Conservation (phyloP, 2,888 invertebrate species). For the Lasioglossum leucozonium region DNA sequence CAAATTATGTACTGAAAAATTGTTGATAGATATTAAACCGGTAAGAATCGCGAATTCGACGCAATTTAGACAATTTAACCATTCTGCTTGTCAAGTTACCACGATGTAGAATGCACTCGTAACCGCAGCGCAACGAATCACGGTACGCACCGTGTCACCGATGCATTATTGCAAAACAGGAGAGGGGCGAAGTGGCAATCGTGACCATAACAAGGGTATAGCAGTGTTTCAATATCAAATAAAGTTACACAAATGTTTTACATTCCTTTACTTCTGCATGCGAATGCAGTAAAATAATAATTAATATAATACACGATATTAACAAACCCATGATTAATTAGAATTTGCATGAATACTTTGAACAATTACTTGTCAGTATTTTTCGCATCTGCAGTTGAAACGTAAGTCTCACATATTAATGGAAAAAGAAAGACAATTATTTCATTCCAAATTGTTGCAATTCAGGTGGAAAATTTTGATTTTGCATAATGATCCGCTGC, state of each 20-base stretch:
- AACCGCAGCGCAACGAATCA: conserved; percentile 55
- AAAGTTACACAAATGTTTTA: conserved; percentile 6
- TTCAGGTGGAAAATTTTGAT: too few species aligned
- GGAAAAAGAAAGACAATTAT: too few species aligned
- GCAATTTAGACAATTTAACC: conserved; percentile 58
- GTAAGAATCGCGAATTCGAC: conserved; percentile 32
- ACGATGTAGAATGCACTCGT: conserved; percentile 53
- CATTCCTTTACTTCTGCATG: not conserved
- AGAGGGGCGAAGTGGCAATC: conserved; percentile 37
- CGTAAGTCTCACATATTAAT: too few species aligned
- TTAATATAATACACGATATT: not conserved
- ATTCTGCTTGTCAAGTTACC: conserved; percentile 58
- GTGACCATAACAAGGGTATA: conserved; percentile 23
- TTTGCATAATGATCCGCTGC: too few species aligned
- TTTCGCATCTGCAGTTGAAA: not conserved
- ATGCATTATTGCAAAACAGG: conserved; percentile 40
- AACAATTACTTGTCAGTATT: not conserved
- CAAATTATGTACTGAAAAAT: not conserved
- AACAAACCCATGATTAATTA: not conserved
- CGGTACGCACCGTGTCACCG: conserved; percentile 50
- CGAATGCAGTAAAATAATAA: too few species aligned
- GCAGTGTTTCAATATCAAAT: conserved; percentile 9
- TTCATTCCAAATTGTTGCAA: too few species aligned
- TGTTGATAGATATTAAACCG: conserved; percentile 9
- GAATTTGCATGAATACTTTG: not conserved